Percentiles rank a stretch among this genome's conserved stretches.
Conservation (phyloP, 2,888 invertebrate genomes). For the Fabriciana adippe region DNA sequence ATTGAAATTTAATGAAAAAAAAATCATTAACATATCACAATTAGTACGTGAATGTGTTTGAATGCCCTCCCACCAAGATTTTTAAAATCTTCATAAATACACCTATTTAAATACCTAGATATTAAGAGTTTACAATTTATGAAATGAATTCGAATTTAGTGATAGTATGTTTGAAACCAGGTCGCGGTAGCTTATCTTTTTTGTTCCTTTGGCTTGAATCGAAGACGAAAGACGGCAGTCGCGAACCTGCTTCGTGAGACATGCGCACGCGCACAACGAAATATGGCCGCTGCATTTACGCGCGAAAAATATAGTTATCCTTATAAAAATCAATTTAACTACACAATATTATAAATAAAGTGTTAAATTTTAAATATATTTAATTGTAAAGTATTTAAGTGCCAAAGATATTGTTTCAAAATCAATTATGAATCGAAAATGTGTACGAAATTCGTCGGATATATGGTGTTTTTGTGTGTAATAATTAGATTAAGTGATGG, state of each 20-base stretch:
- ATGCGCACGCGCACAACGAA: slow-evolving; percentile 63
- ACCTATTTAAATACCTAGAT: neutral
- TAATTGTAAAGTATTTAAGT: slow-evolving; percentile 22
- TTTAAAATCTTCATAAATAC: neutral
- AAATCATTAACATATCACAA: too few relatives aligned
- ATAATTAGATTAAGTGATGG: slow-evolving; percentile 45
- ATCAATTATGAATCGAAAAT: slow-evolving; percentile 71
- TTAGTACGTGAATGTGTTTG: too few relatives aligned
- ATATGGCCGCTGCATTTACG: slow-evolving; percentile 55
- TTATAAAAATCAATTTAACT: slow-evolving; percentile 1
- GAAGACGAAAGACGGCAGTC: slow-evolving; percentile 30
- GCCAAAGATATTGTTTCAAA: slow-evolving; percentile 53
- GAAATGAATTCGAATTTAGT: slow-evolving; percentile 17
- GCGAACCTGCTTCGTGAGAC: slow-evolving; percentile 50
- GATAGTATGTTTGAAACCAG: slow-evolving; percentile 16
- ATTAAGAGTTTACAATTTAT: slow-evolving; percentile 1
- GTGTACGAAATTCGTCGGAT: slow-evolving; percentile 53
- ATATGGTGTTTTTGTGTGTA: slow-evolving; percentile 40
- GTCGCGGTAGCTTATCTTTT: slow-evolving; percentile 33
- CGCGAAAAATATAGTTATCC: slow-evolving; percentile 53
- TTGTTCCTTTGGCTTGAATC: slow-evolving; percentile 31
- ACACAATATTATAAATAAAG: neutral
- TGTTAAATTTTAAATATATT: neutral
- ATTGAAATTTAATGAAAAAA: too few relatives aligned
- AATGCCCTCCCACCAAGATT: too few relatives aligned